Percentiles rank a stretch among this genome's conserved stretches.
Evolutionary conservation across 1,140 invertebrate genomes (phyloP).

Genomic region (Mya arenaria): DNA sequence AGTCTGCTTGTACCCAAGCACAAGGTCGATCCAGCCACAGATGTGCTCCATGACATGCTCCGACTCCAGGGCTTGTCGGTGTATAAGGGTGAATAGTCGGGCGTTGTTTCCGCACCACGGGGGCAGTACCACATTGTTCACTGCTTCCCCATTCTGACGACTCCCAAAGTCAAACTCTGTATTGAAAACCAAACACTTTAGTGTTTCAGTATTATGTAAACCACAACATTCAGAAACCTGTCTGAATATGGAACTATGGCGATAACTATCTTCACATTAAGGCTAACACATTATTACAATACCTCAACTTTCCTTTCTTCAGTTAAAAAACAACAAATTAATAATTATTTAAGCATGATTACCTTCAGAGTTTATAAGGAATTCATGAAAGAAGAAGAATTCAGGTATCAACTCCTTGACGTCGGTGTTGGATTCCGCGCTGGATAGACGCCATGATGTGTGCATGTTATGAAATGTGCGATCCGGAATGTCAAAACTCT

Average conservation of each 20-base stretch:
- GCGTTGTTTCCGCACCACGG: slow-evolving; percentile 76
- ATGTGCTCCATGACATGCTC: slow-evolving; percentile 74
- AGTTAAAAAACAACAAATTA: too few species aligned
- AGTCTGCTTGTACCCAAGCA: slow-evolving; percentile 81
- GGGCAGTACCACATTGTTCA: slow-evolving; percentile 83
- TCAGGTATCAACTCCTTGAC: slow-evolving; percentile 98
- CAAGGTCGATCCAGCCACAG: slow-evolving; percentile 80
- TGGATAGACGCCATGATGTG: slow-evolving; percentile 94
- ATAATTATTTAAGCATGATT: too few species aligned
- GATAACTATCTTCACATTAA: too few species aligned
- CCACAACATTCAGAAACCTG: too few species aligned
- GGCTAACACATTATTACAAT: too few species aligned
- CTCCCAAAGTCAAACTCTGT: slow-evolving; percentile 92
- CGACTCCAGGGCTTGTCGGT: slow-evolving; percentile 80
- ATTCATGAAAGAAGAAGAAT: slow-evolving; percentile 96
- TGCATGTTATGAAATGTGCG: slow-evolving; percentile 95
- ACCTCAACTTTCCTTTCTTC: too few species aligned
- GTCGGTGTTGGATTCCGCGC: slow-evolving; percentile 95
- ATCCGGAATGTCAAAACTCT: slow-evolving; percentile 97
- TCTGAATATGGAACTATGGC: too few species aligned
- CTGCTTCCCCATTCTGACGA: slow-evolving; percentile 88
- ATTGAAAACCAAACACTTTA: slow-evolving; percentile 46
- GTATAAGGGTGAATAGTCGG: slow-evolving; percentile 79
- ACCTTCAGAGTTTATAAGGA: slow-evolving; percentile 93
- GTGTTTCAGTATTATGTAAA: too few species aligned